Evolutionary conservation across 1,140 invertebrate genomes (phyloP).

Genomic region (Drosophila sturtevanti): DNA sequence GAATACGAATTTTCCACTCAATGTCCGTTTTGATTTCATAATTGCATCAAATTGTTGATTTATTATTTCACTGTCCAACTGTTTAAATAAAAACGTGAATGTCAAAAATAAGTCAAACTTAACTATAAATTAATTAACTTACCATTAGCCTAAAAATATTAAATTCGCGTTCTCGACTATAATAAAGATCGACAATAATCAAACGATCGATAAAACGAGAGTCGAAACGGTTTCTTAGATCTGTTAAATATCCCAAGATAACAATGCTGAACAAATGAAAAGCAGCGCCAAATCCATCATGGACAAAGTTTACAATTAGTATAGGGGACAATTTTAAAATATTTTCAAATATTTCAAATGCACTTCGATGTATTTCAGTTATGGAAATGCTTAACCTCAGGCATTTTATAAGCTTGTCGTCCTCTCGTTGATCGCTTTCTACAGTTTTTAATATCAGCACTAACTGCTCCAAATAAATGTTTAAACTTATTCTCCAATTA

Average conservation of each 20-base stretch:
- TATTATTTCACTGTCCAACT: background rate
- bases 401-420: background rate
- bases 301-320: conserved; percentile 18
- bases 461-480: background rate
- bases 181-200: background rate
- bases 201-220: conserved; percentile 1
- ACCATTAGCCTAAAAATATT: background rate
- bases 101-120: background rate
- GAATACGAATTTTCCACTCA: background rate
- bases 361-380: conserved; percentile 4
- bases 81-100: background rate
- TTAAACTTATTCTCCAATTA: background rate
- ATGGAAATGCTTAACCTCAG: background rate
- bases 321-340: conserved; percentile 2
- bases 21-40: background rate
- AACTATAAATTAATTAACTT: background rate
- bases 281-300: background rate
- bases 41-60: background rate
- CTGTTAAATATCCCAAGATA: conserved; percentile 7
- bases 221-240: background rate
- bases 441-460: background rate
- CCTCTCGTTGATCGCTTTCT: background rate
- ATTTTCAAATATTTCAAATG: background rate
- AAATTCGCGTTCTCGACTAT: background rate
- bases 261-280: conserved; percentile 18